phyloP scores from a whole-genome alignment of 2,888 invertebrate species.

The Phasia obesa region DNA sequence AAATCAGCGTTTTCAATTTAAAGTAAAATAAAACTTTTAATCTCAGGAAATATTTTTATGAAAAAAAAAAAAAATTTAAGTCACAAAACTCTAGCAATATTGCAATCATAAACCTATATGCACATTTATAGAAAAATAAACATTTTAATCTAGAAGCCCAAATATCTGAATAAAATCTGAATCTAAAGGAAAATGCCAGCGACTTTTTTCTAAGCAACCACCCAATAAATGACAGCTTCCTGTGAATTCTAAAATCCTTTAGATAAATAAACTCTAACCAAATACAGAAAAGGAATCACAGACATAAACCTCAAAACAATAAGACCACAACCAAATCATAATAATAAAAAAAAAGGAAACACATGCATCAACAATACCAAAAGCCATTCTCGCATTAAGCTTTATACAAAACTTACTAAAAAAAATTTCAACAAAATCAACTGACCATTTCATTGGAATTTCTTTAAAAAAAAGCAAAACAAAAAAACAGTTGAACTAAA shows the following conservation, averaged over 20 bases:
- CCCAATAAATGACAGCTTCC: slow-evolving; percentile 68
- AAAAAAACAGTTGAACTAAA: slow-evolving; percentile 65
- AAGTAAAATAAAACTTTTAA: no score
- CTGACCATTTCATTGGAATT: slow-evolving; percentile 67
- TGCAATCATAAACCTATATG: background rate
- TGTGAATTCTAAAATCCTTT: slow-evolving; percentile 64
- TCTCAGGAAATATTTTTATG: no score
- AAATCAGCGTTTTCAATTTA: no score
- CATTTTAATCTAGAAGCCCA: slow-evolving; percentile 19
- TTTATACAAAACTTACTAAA: background rate
- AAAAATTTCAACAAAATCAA: slow-evolving; percentile 60
- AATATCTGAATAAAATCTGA: background rate
- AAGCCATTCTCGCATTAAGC: background rate
- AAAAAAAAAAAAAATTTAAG: no score
- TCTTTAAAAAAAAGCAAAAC: slow-evolving; percentile 22
- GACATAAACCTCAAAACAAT: slow-evolving; percentile 64
- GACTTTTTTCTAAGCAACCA: slow-evolving; percentile 54
- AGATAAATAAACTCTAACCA: slow-evolving; percentile 62
- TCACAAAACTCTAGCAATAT: background rate
- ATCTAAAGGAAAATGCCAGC: slow-evolving; percentile 40
- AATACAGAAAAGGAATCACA: slow-evolving; percentile 48
- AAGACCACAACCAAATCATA: slow-evolving; percentile 55
- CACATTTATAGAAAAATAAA: slow-evolving; percentile 12
- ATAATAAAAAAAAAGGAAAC: slow-evolving; percentile 7
- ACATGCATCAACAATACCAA: slow-evolving; percentile 6